A percentile compares a stretch with the other conserved stretches of the same genome.
Conservation (phyloP, 1,140 invertebrate genomes). For the Rhagoletis pomonella region DNA sequence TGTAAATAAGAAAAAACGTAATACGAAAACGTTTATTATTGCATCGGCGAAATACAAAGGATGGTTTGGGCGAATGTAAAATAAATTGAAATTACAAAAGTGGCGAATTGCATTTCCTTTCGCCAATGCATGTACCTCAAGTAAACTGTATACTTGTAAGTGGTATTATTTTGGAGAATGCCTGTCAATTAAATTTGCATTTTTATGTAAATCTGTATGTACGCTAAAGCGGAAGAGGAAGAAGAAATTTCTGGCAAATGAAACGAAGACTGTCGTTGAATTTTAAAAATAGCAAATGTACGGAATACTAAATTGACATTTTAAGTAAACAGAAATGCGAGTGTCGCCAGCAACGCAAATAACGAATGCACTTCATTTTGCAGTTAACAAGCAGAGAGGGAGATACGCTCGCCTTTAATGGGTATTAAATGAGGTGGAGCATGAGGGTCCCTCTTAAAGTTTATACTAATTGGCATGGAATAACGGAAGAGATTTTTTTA, state of each 20-base stretch:
- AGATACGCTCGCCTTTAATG: background rate
- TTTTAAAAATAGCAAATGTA: constrained; percentile 45
- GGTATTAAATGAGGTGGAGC: background rate
- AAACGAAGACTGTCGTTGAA: constrained; percentile 12
- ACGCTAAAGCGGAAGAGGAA: constrained; percentile 32
- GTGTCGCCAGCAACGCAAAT: background rate
- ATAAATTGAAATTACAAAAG: constrained; percentile 6
- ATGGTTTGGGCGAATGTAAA: background rate
- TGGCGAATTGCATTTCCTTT: background rate
- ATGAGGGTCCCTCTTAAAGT: background rate
- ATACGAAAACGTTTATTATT: constrained; percentile 12
- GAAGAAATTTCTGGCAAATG: constrained; percentile 6
- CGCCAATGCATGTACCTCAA: background rate
- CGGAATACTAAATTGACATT: constrained; percentile 4
- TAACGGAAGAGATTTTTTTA: too few relatives aligned
- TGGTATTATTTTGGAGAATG: constrained; percentile 16
- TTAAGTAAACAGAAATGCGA: constrained; percentile 8
- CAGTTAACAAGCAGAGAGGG: constrained; percentile 4
- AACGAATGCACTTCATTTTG: constrained; percentile 24
- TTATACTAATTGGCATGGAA: background rate
- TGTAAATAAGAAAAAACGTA: constrained; percentile 72
- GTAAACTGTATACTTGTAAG: background rate
- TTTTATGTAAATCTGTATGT: background rate
- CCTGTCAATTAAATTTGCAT: constrained; percentile 30
- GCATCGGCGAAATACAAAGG: background rate